Percentiles rank a stretch among this genome's conserved stretches.
These are phyloP conservation scores for Orthosia gracilis DNA, from an alignment of 2,888 invertebrate species.

Conservation along the genomic window DNA sequence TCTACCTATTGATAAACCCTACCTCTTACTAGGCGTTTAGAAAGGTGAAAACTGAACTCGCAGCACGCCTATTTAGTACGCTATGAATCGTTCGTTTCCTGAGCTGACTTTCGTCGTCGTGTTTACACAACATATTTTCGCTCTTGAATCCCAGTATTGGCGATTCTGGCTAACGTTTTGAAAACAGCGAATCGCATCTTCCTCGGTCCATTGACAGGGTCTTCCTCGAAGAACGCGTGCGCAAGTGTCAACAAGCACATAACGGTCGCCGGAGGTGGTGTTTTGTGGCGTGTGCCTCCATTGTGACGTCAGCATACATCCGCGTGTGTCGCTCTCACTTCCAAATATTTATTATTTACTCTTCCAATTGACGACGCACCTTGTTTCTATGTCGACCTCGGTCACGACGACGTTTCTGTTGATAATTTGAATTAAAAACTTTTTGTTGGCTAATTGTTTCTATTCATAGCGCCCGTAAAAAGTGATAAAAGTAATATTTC, in stretches of 20 bases:
- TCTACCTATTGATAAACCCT: conserved; percentile 40
- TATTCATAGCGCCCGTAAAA: conserved; percentile 54
- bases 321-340: conserved; percentile 75
- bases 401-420: conserved; percentile 37
- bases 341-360: conserved; percentile 83
- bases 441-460: conserved; percentile 53
- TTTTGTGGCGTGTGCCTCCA: conserved; percentile 69
- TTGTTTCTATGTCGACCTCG: conserved; percentile 64
- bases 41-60: conserved; percentile 59
- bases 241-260: conserved; percentile 75
- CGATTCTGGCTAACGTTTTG: conserved; percentile 78
- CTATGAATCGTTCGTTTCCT: conserved; percentile 45
- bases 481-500: conserved; percentile 61
- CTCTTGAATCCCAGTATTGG: conserved; percentile 47
- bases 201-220: conserved; percentile 75
- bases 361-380: conserved; percentile 73
- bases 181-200: conserved; percentile 79
- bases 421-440: conserved; percentile 56
- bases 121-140: conserved; percentile 54
- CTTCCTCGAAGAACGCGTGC: conserved; percentile 87
- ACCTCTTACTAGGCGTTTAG: conserved; percentile 45
- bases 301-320: conserved; percentile 77
- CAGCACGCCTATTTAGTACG: conserved; percentile 43
- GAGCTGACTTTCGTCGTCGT: conserved; percentile 36
- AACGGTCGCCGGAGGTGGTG: conserved; percentile 46